A percentile compares a stretch with the other conserved stretches of the same genome.
Evolutionary conservation across 1,140 invertebrate species (phyloP).

Genomic region (Idris sp.): DNA sequence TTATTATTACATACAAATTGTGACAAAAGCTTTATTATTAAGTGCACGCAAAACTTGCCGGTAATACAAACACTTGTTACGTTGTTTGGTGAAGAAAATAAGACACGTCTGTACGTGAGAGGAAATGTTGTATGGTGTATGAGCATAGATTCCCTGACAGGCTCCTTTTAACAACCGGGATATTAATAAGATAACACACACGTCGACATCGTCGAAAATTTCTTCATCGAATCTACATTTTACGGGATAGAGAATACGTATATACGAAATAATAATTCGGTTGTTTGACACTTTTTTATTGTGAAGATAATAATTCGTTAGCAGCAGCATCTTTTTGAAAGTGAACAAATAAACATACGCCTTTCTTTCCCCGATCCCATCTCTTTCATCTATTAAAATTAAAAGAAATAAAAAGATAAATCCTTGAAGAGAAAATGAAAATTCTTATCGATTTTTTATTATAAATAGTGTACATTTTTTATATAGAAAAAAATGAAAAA

Average conservation of each 20-base stretch:
- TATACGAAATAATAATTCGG: constrained; percentile 23
- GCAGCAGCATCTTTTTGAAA: constrained; percentile 65
- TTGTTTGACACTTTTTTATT: constrained; percentile 27
- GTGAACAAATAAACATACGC: constrained; percentile 54
- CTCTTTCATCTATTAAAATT: constrained; percentile 69
- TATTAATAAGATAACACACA: constrained; percentile 9
- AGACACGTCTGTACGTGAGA: constrained; percentile 22
- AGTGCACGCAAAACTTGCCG: no score
- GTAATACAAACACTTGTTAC: constrained; percentile 39
- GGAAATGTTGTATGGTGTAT: constrained; percentile 31
- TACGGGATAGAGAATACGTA: constrained; percentile 24
- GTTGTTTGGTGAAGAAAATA: constrained; percentile 42
- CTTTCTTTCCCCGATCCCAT: constrained; percentile 30
- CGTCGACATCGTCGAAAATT: constrained; percentile 29
- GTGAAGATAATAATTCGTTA: constrained; percentile 40
- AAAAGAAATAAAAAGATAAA: no score
- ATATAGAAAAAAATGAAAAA: constrained; percentile 66
- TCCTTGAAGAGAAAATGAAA: constrained; percentile 57
- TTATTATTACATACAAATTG: no score
- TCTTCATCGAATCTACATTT: constrained; percentile 34
- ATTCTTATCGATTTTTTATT: constrained; percentile 76
- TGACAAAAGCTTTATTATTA: no score
- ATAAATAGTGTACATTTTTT: constrained; percentile 80
- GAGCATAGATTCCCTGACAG: constrained; percentile 58
- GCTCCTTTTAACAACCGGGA: constrained; percentile 25